Evolutionary conservation across 2,888 invertebrate species (phyloP), one percentile per base, ranked within the genome.

Genomic region (Hofmannophila pseudospretella): DNA sequence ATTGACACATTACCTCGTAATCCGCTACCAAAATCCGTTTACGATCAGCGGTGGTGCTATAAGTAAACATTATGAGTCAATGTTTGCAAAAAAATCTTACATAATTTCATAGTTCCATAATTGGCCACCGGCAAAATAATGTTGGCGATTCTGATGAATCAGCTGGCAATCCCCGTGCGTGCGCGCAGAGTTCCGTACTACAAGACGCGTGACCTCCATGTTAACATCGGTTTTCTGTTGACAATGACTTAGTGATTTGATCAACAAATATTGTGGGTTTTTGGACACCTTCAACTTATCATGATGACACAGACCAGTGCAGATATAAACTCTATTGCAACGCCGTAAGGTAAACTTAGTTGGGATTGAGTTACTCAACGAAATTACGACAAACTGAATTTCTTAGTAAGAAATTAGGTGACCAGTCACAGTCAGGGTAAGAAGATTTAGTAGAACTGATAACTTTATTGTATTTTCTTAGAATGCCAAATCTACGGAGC

Each of bases 101-200:
- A n/a, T 9, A 25, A 25, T 25, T 9, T 25, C n/a, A n/a, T 25
- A 9, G 25, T 25, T 8, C 25, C n/a, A n/a, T 9, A 9, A 8
- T 25, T 25, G 7, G 25, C 25, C 25, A 25, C n/a, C 4, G 4
- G 25, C 25, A 25, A 4, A 25, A 27, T 25, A 13, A 26, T 12
- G 5, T 16, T 3, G 16, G 5, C 16, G 16, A 23, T 23, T 23
- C 31, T 60, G 49, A 63, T 82, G 82, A 84, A 69, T 84, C 82
- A 84, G 63, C 68, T 57, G 81, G 78, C 79, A 80, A 77, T 76
- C 73, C 82, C 80, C 42, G 27, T 56, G 51, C 61, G 59, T 61
- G 55, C 51, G 49, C 54, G 50, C 45, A 51, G 3, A 59, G 72
- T 74, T 80, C 80, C 77, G 75, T 51, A 25, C 62, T 64, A 44